These are phyloP conservation scores for Oxystoma pomonae DNA, from an alignment of 2,888 invertebrate genomes.

Conservation along the genomic window DNA sequence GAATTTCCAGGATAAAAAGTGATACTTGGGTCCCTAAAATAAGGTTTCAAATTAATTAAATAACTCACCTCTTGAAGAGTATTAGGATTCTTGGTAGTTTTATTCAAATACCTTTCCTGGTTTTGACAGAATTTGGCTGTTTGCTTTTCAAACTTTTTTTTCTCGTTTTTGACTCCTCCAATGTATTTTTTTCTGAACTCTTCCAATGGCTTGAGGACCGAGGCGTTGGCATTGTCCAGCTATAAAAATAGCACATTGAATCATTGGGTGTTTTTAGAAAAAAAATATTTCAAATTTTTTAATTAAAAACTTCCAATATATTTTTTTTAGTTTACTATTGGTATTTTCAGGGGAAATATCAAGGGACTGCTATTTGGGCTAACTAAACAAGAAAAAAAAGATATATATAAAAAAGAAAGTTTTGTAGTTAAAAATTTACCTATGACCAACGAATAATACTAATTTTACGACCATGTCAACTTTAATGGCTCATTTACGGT, in stretches of 20 bases:
- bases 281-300: no score
- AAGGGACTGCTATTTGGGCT: no score
- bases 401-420: no score
- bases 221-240: conserved; percentile 88
- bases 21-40: not conserved
- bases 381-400: no score
- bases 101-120: conserved; percentile 90
- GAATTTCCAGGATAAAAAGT: not conserved
- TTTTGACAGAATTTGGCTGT: conserved; percentile 96
- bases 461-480: no score
- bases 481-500: no score
- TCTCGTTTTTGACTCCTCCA: conserved; percentile 92
- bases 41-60: not conserved
- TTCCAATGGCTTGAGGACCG: conserved; percentile 91
- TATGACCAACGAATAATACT: no score
- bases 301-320: no score
- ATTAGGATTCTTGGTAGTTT: conserved; percentile 88
- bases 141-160: conserved; percentile 97
- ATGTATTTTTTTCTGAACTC: conserved; percentile 92
- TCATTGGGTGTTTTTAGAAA: no score
- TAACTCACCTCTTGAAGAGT: conserved; percentile 79
- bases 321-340: no score
- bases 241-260: conserved; percentile 57
- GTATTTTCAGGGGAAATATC: no score
- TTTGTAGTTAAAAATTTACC: no score